Evolutionary conservation across 1,140 invertebrate species (phyloP), one percentile per base, ranked within the genome.

Genomic region (Hesperophylax magnus): DNA sequence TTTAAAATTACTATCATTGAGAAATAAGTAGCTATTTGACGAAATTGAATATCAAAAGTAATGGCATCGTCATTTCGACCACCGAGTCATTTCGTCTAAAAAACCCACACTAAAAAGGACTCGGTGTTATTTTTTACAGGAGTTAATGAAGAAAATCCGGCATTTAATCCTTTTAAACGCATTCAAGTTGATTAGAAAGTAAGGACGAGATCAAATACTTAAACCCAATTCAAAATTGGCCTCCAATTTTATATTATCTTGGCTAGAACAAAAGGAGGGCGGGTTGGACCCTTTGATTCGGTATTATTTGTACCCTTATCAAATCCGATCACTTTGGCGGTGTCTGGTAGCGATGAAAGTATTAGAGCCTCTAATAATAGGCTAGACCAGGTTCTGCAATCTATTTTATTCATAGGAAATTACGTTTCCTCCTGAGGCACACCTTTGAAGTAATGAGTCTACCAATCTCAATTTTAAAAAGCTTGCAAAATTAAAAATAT

Each of bases 311-410:
- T 72, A 83, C 82, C 82, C 82, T 83, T 83, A 83, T 83, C 82
- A 83, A 83, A 83, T 54, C 47, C 69, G 79, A 79, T 83, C 78
- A 81, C 82, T 83, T 83, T 81, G 82, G 79, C 82, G 82, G 81
- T 63, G 78, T 65, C 72, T 53, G 54, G 78, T 83, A 63, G 82
- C 77, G 82, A 81, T 81, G 82, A 83, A 81, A 83, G 82, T 83
- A 83, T 83, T 83, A 83, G 77, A 61, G 80, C n/a, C 34, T 56
- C 61, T 83, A 83, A 83, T 83, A 83, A 83, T 54, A 79, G 22
- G 53, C 22, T 79, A n/a, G 18, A 52, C 24, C 0, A 27, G 11
- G 24, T 78, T 81, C 78, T 78, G 65, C 60, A 83, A 83, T 83
- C 74, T 80, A 80, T 80, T 78, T 72, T 39, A n/a, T 61, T 47